Conservation (phyloP, 1,140 invertebrate genomes). For the Procambarus virginalis region DNA sequence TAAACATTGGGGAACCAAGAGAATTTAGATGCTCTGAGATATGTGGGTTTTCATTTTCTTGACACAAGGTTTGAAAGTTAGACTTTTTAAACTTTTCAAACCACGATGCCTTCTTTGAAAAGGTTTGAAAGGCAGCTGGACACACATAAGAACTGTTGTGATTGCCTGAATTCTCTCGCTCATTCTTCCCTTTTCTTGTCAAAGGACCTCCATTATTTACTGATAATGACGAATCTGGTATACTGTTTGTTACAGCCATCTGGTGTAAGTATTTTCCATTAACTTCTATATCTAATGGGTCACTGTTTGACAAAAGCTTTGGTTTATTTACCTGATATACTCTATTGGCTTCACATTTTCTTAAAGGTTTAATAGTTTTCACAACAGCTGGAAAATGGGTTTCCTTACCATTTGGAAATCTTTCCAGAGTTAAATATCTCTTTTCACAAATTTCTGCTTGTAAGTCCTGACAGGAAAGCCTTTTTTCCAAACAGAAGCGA, state of each 20-base stretch:
- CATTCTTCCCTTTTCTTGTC: background rate
- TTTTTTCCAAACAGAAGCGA: slow-evolving; percentile 38
- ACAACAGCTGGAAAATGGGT: slow-evolving; percentile 41
- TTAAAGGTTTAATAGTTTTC: background rate
- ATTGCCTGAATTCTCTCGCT: background rate
- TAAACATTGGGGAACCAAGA: slow-evolving; percentile 25
- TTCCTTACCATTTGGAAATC: slow-evolving; percentile 33
- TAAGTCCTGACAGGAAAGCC: background rate
- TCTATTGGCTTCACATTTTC: slow-evolving; percentile 25
- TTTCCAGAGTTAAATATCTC: slow-evolving; percentile 31
- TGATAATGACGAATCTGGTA: background rate
- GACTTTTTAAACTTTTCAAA: slow-evolving; percentile 52
- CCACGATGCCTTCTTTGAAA: slow-evolving; percentile 47
- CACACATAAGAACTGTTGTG: background rate
- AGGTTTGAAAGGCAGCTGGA: background rate
- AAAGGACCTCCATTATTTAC: background rate
- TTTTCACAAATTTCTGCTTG: slow-evolving; percentile 38
- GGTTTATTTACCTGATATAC: slow-evolving; percentile 50
- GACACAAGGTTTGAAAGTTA: background rate
- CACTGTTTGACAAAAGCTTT: background rate
- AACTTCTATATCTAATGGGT: background rate
- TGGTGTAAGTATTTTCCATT: background rate
- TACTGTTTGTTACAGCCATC: background rate
- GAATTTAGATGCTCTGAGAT: slow-evolving; percentile 4
- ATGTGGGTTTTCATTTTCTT: background rate